Base-by-base conservation (phyloP, 2,797 vertebrate genomes). In the Hippocampus kuda region DNA sequence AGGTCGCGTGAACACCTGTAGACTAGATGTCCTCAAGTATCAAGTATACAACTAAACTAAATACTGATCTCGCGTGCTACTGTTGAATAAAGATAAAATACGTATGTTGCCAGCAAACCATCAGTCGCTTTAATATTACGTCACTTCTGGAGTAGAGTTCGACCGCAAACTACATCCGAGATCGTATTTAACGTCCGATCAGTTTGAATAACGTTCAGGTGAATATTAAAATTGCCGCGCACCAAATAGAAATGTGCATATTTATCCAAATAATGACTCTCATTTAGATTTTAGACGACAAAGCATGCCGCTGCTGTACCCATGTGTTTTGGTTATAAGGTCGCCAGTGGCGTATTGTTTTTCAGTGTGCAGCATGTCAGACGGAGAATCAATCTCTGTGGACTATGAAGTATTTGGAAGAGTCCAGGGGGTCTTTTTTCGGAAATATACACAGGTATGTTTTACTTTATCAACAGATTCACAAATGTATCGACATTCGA, bases 341-440 rank as follows among this genome's bases (percentile, higher is more conserved):
- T 65, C 18, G 30, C 34, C 56, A 63, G 5, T 64, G 38, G n/a
- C 20, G n/a, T 41, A 4, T n/a, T 41, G 5, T 56, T 41, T 57
- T 67, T 73, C 0, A 46, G 87, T 85, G 42, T 79, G 60, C 73
- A 72, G 42, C 41, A 95, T 96, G 94, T 91, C 91, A 64, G 84
- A 82, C 69, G 89, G 90, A 69, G 90, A 89, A 0, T 75, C 96
- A 2, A 26, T 95, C 54, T 95, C 94, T 3, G 91, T 98, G 88
- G 93, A 98, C 79, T 98, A 94, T 82, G 95, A 98, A 82, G 83
- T 97, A 73, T 93, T 79, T 84, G 96, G 95, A 60, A 94, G 81
- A 81, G 96, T 99, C 65, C 96, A 98, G 88, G 94, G 94, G 44
- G 95, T 98, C 65, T 99, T 98, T 88, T 98, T 98, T 84, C 92